These are phyloP conservation scores for Diabrotica balteata DNA, from an alignment of 2,888 invertebrate species.

Conservation along the genomic window DNA sequence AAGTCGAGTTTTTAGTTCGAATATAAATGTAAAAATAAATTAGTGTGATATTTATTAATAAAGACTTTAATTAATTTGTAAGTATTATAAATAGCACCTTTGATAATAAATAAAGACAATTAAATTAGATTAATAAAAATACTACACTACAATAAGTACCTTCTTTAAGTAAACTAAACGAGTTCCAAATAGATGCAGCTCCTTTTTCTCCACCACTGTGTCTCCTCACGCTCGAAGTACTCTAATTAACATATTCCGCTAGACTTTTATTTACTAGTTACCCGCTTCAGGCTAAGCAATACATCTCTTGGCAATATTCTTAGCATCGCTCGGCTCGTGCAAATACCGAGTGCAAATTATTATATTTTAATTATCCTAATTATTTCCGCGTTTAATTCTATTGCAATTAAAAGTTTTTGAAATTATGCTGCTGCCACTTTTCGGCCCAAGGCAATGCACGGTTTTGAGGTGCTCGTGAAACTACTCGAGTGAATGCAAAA, in stretches of 20 bases:
- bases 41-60: no score
- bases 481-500: slow-evolving; percentile 4
- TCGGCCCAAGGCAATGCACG: slow-evolving; percentile 4
- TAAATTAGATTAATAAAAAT: no score
- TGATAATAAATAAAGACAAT: no score
- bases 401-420: slow-evolving; percentile 35
- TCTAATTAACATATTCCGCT: slow-evolving; percentile 33
- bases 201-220: neutral
- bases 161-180: no score
- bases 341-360: slow-evolving; percentile 35
- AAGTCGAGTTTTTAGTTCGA: no score
- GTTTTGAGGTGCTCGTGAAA: slow-evolving; percentile 6
- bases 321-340: slow-evolving; percentile 12
- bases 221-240: slow-evolving; percentile 28
- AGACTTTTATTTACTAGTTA: slow-evolving; percentile 25
- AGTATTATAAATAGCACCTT: no score
- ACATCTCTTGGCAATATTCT: slow-evolving; percentile 27
- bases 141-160: no score
- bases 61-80: no score
- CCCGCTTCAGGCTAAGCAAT: slow-evolving; percentile 22
- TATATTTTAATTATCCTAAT: slow-evolving; percentile 38
- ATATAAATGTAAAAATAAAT: no score
- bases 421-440: slow-evolving; percentile 20
- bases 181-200: no score
- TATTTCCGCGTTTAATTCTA: slow-evolving; percentile 35